These are phyloP conservation scores for Orthonevra nobilis DNA, from an alignment of 2,888 invertebrate genomes.

Conservation along the genomic window DNA sequence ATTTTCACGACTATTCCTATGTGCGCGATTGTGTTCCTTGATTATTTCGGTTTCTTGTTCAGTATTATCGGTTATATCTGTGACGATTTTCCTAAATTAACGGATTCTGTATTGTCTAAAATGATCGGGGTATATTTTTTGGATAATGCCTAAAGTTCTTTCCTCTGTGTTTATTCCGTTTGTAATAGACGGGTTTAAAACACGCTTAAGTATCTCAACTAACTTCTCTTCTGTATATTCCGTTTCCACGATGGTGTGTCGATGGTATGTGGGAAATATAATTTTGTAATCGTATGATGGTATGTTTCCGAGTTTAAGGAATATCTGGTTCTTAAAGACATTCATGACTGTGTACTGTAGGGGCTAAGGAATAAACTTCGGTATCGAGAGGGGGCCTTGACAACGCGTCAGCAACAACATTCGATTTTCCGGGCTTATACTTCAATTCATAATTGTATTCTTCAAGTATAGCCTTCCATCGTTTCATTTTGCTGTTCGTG, in stretches of 20 bases:
- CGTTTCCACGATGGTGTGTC: not conserved
- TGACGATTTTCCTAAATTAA: not conserved
- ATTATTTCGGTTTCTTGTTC: constrained; percentile 16
- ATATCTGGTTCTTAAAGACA: not conserved
- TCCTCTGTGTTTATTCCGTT: constrained; percentile 6
- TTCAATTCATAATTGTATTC: no score
- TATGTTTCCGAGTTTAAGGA: not conserved
- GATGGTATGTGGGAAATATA: constrained; percentile 14
- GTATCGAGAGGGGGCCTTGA: not conserved
- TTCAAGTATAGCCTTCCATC: no score
- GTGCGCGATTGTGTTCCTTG: constrained; percentile 16
- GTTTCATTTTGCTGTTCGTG: no score
- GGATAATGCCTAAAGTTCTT: constrained; percentile 7
- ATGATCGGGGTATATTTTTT: constrained; percentile 5
- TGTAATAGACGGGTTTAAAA: not conserved
- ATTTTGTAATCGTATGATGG: not conserved
- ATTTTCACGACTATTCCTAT: constrained; percentile 16
- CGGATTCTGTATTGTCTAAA: not conserved
- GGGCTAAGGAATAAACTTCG: not conserved
- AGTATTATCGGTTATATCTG: not conserved
- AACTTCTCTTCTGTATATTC: not conserved
- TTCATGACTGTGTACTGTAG: not conserved
- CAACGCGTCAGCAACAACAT: not conserved
- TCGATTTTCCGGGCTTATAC: no score
- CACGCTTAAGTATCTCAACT: not conserved